Evolutionary conservation across 2,888 invertebrate genomes (phyloP).

Genomic region (Cheilosia variabilis): DNA sequence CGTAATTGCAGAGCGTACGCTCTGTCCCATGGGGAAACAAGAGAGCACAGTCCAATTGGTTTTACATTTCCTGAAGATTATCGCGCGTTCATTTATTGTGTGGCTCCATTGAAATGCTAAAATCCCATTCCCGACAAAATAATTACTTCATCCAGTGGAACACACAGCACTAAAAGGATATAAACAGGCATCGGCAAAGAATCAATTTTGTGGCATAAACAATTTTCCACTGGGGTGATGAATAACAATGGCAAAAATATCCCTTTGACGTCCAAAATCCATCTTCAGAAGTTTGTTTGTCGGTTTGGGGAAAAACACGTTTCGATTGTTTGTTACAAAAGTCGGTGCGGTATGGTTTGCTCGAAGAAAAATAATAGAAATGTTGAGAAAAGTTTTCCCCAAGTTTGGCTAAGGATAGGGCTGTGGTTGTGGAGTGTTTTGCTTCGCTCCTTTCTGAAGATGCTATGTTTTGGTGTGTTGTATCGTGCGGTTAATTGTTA

Average conservation of each 20-base stretch:
- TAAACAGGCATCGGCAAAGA: constrained; percentile 12
- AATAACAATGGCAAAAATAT: constrained; percentile 65
- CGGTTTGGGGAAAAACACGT: constrained; percentile 55
- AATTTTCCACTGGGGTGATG: constrained; percentile 72
- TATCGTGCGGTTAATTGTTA: constrained; percentile 74
- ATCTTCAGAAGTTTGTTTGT: constrained; percentile 59
- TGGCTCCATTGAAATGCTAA: constrained; percentile 46
- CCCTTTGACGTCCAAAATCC: constrained; percentile 65
- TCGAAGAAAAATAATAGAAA: constrained; percentile 44
- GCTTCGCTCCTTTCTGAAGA: constrained; percentile 40
- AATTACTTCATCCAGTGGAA: constrained; percentile 52
- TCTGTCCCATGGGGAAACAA: constrained; percentile 64
- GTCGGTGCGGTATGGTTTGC: constrained; percentile 24
- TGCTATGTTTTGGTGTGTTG: constrained; percentile 64
- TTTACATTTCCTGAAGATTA: constrained; percentile 69
- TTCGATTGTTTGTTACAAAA: constrained; percentile 69
- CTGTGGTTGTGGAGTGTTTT: constrained; percentile 29
- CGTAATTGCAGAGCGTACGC: constrained; percentile 69
- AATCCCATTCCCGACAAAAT: constrained; percentile 67
- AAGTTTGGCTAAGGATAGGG: constrained; percentile 63
- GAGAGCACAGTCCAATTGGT: constrained; percentile 56
- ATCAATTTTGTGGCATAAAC: constrained; percentile 71
- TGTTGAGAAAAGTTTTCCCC: constrained; percentile 64
- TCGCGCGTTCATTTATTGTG: constrained; percentile 47
- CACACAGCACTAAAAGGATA: constrained; percentile 44